Conservation (phyloP, 2,888 invertebrate species). For the Halictus quadricinctus region DNA sequence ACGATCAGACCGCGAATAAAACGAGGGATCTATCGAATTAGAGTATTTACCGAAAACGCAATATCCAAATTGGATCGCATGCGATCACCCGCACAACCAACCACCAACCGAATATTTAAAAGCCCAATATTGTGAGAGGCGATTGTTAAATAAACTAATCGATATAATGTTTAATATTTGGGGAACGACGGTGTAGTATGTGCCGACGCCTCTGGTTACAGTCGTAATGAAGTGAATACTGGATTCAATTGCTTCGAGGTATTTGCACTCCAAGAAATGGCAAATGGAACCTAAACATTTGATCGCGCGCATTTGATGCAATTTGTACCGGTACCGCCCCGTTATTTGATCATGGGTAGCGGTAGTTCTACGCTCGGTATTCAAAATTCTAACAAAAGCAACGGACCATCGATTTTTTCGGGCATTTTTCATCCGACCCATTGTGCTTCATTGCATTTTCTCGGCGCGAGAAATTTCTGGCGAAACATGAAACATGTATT, state of each 20-base stretch:
- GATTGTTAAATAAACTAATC: conserved; percentile 7
- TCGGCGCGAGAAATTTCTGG: neutral
- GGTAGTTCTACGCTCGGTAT: neutral
- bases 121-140: neutral
- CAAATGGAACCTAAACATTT: neutral
- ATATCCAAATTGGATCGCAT: neutral
- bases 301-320: neutral
- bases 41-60: neutral
- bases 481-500: neutral
- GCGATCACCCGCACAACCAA: neutral
- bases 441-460: neutral
- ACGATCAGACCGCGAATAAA: neutral
- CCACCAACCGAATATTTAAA: neutral
- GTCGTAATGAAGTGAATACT: neutral
- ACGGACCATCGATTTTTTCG: neutral
- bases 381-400: neutral
- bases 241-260: neutral
- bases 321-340: neutral
- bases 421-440: neutral
- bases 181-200: neutral
- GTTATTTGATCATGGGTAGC: neutral
- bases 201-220: neutral
- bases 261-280: neutral
- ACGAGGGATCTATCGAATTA: neutral
- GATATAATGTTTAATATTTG: neutral